These are phyloP conservation scores for Cheilosia grossa DNA, from an alignment of 2,888 invertebrate genomes.

Conservation along the genomic window DNA sequence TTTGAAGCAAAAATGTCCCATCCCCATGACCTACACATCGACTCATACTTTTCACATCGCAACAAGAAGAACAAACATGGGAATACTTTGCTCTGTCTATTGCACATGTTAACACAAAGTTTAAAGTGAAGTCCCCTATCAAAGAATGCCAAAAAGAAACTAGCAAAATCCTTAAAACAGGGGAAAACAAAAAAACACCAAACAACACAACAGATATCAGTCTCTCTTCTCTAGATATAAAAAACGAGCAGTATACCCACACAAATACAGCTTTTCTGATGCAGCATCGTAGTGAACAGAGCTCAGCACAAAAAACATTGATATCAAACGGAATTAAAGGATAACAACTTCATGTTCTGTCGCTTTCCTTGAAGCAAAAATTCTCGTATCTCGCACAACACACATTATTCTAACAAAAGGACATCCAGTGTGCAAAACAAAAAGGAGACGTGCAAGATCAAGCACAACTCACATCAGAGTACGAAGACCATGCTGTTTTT, in stretches of 20 bases:
- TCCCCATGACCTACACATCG: not conserved
- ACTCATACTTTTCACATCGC: not conserved
- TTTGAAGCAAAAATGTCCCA: not conserved
- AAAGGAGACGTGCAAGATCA: not conserved
- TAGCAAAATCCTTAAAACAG: slow-evolving; percentile 2
- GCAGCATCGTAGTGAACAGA: not conserved
- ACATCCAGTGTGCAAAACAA: not conserved
- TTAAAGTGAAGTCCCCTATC: no score
- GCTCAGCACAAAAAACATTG: slow-evolving; percentile 61
- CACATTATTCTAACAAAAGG: slow-evolving; percentile 41
- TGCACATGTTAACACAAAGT: slow-evolving; percentile 39
- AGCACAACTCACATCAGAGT: slow-evolving; percentile 23
- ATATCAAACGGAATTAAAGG: slow-evolving; percentile 72
- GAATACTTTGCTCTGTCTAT: slow-evolving; percentile 24
- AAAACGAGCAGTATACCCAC: slow-evolving; percentile 9
- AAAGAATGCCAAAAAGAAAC: slow-evolving; percentile 14
- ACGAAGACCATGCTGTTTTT: slow-evolving; percentile 49
- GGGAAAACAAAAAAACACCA: not conserved
- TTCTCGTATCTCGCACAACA: slow-evolving; percentile 10
- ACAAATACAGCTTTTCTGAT: slow-evolving; percentile 15
- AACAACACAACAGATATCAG: slow-evolving; percentile 3
- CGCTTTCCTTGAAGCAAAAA: slow-evolving; percentile 47
- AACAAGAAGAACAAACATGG: not conserved
- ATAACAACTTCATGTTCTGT: slow-evolving; percentile 69
- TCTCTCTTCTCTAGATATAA: slow-evolving; percentile 4